A percentile compares a stretch with the other conserved stretches of the same genome.
These are phyloP conservation scores for Anas georgica DNA, from an alignment of 2,797 vertebrate species.

Conservation along the genomic window DNA sequence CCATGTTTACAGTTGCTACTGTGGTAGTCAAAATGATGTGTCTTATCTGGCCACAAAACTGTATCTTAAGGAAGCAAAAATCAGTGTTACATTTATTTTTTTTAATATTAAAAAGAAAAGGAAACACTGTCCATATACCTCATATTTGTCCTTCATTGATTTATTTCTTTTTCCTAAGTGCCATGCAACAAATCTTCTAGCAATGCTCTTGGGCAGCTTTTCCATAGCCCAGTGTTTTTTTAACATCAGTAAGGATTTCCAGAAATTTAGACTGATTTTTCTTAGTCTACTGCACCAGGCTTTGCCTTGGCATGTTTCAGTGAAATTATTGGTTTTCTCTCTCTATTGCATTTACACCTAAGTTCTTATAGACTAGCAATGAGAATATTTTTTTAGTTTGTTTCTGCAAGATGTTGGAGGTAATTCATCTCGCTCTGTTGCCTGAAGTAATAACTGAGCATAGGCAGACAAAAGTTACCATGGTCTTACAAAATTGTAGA, in stretches of 20 bases:
- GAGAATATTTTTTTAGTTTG: not conserved
- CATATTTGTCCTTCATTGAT: not conserved
- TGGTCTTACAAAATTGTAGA: not conserved
- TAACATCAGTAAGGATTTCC: not conserved
- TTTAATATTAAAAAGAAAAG: too few species aligned
- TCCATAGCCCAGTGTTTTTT: not conserved
- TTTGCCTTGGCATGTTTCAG: not conserved
- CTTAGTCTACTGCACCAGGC: not conserved
- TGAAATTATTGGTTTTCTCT: not conserved
- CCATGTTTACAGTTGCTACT: not conserved
- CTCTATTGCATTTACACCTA: not conserved
- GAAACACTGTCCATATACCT: not conserved
- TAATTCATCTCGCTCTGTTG: not conserved
- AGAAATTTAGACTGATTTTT: not conserved
- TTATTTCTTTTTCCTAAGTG: not conserved
- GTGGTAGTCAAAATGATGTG: not conserved
- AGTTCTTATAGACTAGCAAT: not conserved
- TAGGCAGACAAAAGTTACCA: not conserved
- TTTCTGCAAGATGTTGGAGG: not conserved
- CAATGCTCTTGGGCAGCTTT: not conserved
- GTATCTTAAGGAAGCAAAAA: not conserved
- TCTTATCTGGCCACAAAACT: rapidly evolving
- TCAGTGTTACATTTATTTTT: not conserved
- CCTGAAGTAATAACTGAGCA: not conserved
- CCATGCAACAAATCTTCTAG: not conserved